Percentiles rank a stretch among this genome's conserved stretches.
Conservation (phyloP, 2,797 vertebrate genomes). For the Dendrocincla tyrannina region DNA sequence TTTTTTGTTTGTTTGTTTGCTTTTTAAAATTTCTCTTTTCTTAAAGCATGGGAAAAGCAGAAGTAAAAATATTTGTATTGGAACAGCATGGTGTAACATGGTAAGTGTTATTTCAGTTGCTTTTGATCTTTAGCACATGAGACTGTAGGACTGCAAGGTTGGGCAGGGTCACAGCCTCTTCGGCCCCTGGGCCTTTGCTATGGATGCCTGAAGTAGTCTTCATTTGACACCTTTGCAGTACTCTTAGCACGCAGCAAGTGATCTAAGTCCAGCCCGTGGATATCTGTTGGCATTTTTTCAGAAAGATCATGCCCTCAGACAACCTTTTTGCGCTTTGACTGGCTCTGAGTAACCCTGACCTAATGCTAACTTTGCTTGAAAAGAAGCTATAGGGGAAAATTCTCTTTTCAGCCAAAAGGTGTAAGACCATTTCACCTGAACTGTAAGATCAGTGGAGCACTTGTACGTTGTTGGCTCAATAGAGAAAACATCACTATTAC, state of each 20-base stretch:
- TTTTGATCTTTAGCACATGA: not conserved
- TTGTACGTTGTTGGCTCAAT: not conserved
- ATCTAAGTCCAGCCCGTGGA: not conserved
- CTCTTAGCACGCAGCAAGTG: not conserved
- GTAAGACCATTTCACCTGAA: not conserved
- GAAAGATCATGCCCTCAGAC: not conserved
- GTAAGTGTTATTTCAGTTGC: not conserved
- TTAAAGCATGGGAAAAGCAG: not conserved
- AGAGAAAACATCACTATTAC: not conserved
- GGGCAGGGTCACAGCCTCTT: not conserved
- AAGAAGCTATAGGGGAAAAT: not conserved
- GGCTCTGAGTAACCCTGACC: not conserved
- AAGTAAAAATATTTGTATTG: not conserved
- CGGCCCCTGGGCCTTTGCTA: not conserved
- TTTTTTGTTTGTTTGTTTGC: not conserved
- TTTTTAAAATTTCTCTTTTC: not conserved
- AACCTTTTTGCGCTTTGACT: not conserved
- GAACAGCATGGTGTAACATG: not conserved
- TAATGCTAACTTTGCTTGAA: not conserved
- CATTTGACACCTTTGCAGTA: not conserved
- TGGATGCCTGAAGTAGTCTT: not conserved
- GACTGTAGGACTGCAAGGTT: not conserved
- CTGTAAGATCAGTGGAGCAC: not conserved
- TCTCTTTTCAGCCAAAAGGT: not conserved
- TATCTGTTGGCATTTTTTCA: not conserved